phyloP scores from a whole-genome alignment of 2,888 invertebrate genomes.

The Cenopis cana region DNA sequence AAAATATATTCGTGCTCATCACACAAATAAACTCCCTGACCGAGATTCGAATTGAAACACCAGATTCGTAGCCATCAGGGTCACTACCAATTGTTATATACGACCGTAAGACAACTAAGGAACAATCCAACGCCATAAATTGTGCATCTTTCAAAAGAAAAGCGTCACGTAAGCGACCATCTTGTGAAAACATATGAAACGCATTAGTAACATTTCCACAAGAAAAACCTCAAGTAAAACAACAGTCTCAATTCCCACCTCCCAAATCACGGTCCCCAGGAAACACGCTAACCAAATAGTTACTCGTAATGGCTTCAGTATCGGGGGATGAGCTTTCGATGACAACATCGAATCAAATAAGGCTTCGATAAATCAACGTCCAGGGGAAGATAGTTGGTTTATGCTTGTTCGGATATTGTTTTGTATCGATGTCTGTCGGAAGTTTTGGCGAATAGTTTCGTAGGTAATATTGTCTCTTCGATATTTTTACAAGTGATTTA shows the following conservation, averaged over 20 bases:
- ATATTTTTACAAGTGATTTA: neutral
- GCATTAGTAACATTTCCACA: neutral
- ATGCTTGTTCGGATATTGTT: slow-evolving; percentile 21
- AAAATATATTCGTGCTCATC: too few species aligned
- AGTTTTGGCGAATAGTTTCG: neutral
- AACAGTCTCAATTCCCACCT: slow-evolving; percentile 7
- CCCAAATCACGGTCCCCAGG: slow-evolving; percentile 27
- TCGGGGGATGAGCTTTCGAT: slow-evolving; percentile 62
- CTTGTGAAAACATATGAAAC: too few species aligned
- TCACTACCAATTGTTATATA: too few species aligned
- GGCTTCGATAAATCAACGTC: slow-evolving; percentile 82
- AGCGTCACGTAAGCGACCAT: too few species aligned
- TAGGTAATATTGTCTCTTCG: neutral
- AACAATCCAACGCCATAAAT: too few species aligned
- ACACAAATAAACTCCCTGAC: too few species aligned
- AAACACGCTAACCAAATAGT: slow-evolving; percentile 40
- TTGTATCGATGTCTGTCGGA: slow-evolving; percentile 22
- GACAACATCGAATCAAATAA: slow-evolving; percentile 85
- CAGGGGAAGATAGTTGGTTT: slow-evolving; percentile 51
- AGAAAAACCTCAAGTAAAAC: slow-evolving; percentile 6
- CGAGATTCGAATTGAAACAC: too few species aligned
- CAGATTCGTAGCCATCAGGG: too few species aligned
- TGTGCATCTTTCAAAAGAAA: too few species aligned
- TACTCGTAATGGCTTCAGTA: slow-evolving; percentile 44
- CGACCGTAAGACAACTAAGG: too few species aligned